Evolutionary conservation across 2,888 invertebrate species (phyloP), one percentile per base, ranked within the genome.

Genomic region (Drosophila hamatofila): DNA sequence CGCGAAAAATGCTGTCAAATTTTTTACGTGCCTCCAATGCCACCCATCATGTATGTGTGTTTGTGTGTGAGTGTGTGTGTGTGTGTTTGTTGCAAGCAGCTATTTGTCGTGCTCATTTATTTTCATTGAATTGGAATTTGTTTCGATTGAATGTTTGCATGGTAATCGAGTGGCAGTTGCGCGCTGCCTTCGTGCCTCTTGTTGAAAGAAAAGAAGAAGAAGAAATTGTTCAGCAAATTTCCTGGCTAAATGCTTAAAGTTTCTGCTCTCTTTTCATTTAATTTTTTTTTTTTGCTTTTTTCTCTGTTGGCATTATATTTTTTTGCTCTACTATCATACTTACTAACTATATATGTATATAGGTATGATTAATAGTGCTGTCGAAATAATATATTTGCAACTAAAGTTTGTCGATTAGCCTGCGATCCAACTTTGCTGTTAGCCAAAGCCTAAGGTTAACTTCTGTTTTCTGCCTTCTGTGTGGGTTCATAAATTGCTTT

Each of bases 111-210:
- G 85, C 85, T 87, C 83, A 89, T 89, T 87, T 89, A 81, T 87
- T 89, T 81, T 83, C 83, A 88, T 88, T 88, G 84, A 78, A 81
- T 83, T 78, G 78, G 78, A 82, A 86, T 86, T 86, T 83, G 88
- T 88, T 88, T 81, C 84, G 85, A 88, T 88, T 87, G 85, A 84
- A 78, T 90, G 81, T 88, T 90, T 90, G 88, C 81, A 82, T 82
- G 84, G 89, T 80, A 87, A 87, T 90, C 88, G 86, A 88, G 86
- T 81, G 83, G 79, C 85, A 84, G 81, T 75, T 66, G 63, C 68
- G 56, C 68, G 56, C 68, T 75, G 56, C 64, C 66, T 56, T 48
- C 70, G 42, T 37, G n/a, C 35, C 48, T 44, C 68, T 54, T 75
- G 85, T 79, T 77, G 74, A 75, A 46, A 25, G 25, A 23, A 23